Percentiles rank a stretch among this genome's conserved stretches.
Evolutionary conservation across 2,888 invertebrate genomes (phyloP).

Genomic region (Brenthis hecate): DNA sequence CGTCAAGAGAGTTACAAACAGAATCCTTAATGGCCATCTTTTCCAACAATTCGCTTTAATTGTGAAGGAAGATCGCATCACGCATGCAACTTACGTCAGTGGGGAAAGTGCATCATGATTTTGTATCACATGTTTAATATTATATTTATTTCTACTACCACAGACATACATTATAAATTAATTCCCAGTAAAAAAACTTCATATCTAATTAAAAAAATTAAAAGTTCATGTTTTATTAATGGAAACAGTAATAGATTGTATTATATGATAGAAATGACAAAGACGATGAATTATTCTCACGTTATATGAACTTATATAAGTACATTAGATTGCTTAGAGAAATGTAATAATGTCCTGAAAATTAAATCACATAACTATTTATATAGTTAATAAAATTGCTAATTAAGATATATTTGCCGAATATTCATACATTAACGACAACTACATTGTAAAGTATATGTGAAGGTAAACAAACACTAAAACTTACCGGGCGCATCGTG

Average conservation of each 20-base stretch:
- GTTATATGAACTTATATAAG: too few species aligned
- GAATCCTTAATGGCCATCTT: conserved; percentile 61
- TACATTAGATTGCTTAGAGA: too few species aligned
- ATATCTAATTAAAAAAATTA: neutral
- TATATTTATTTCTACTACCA: conserved; percentile 43
- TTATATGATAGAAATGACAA: too few species aligned
- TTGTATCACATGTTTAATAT: conserved; percentile 44
- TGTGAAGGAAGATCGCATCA: conserved; percentile 67
- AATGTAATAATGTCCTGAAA: too few species aligned
- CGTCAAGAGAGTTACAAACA: conserved; percentile 17
- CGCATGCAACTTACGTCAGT: conserved; percentile 62
- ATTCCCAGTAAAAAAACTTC: neutral
- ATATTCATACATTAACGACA: neutral
- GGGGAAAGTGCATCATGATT: conserved; percentile 69
- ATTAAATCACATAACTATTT: neutral
- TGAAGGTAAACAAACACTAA: conserved; percentile 50
- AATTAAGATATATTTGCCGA: neutral
- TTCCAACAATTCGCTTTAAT: conserved; percentile 54
- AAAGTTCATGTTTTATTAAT: neutral
- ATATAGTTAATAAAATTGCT: neutral
- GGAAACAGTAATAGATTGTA: too few species aligned
- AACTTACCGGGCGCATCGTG: conserved; percentile 75
- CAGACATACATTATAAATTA: neutral
- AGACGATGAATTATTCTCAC: too few species aligned
- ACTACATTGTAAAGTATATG: neutral